Evolutionary conservation across 2,113 vertebrate species (phyloP).

Genomic region (Dryoscopus gambensis): DNA sequence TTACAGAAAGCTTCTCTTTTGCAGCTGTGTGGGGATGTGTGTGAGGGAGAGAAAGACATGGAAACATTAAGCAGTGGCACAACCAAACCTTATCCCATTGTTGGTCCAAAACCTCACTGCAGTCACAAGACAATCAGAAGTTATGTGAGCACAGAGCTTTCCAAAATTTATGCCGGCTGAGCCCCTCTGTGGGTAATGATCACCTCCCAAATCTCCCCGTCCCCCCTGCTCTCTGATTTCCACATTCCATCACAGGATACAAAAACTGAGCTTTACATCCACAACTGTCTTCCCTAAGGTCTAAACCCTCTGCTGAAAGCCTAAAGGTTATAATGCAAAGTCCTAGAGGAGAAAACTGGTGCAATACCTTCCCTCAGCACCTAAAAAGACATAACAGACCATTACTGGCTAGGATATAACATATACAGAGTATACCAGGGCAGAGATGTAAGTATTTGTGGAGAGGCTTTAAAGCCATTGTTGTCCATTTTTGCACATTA

Average conservation of each 20-base stretch:
- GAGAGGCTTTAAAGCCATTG: conserved; percentile 65
- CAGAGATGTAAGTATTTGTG: conserved; percentile 57
- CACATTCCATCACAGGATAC: background rate
- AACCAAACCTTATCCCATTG: background rate
- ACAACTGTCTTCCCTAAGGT: background rate
- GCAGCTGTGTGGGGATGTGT: background rate
- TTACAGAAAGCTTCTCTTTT: background rate
- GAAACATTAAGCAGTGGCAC: background rate
- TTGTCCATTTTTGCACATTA: conserved; percentile 81
- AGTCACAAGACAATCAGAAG: background rate
- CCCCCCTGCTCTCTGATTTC: background rate
- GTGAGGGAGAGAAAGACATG: background rate
- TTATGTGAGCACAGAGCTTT: background rate
- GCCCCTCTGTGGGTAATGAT: background rate
- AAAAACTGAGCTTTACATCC: background rate
- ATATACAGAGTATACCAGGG: background rate
- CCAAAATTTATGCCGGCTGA: background rate
- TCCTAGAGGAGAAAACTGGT: background rate
- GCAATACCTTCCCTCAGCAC: background rate
- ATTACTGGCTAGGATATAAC: conserved; percentile 50
- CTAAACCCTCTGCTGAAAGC: background rate
- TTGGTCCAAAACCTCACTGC: background rate
- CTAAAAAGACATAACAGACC: conserved; percentile 30
- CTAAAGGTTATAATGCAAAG: conserved; percentile 10
- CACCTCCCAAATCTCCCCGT: background rate